Conservation (phyloP, 2,888 invertebrate species). For the Leucozona laternaria region DNA sequence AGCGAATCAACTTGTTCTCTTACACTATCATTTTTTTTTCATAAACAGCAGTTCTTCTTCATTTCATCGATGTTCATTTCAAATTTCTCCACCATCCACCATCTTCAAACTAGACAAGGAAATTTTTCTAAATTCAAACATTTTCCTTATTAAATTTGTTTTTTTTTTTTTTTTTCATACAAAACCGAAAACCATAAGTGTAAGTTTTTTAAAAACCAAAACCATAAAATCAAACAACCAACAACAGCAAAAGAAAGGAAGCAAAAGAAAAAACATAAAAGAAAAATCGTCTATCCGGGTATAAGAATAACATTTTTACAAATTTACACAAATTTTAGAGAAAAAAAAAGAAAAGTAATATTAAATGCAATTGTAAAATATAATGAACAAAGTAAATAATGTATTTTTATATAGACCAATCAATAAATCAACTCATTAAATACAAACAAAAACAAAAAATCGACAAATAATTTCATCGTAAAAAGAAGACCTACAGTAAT, state of each 20-base stretch:
- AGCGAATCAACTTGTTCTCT: background rate
- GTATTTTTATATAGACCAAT: slow-evolving; percentile 76
- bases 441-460: slow-evolving; percentile 45
- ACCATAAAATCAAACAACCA: slow-evolving; percentile 49
- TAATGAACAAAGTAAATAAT: slow-evolving; percentile 74
- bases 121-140: slow-evolving; percentile 20
- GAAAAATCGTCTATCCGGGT: slow-evolving; percentile 62
- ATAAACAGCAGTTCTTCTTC: slow-evolving; percentile 19
- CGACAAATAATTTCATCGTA: slow-evolving; percentile 50
- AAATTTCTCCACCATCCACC: slow-evolving; percentile 2
- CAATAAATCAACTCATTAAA: slow-evolving; percentile 65
- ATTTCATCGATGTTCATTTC: slow-evolving; percentile 60
- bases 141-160: slow-evolving; percentile 42
- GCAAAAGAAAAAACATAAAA: slow-evolving; percentile 36
- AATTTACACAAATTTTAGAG: slow-evolving; percentile 74
- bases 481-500: slow-evolving; percentile 2
- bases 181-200: slow-evolving; percentile 28
- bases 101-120: slow-evolving; percentile 50
- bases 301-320: slow-evolving; percentile 75
- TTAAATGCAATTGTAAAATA: slow-evolving; percentile 72
- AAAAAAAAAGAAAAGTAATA: slow-evolving; percentile 59
- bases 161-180: slow-evolving; percentile 21
- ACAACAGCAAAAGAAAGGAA: slow-evolving; percentile 52
- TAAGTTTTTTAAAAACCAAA: slow-evolving; percentile 59
- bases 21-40: background rate